phyloP scores from a whole-genome alignment of 2,797 vertebrate genomes.

The Lateolabrax maculatus region DNA sequence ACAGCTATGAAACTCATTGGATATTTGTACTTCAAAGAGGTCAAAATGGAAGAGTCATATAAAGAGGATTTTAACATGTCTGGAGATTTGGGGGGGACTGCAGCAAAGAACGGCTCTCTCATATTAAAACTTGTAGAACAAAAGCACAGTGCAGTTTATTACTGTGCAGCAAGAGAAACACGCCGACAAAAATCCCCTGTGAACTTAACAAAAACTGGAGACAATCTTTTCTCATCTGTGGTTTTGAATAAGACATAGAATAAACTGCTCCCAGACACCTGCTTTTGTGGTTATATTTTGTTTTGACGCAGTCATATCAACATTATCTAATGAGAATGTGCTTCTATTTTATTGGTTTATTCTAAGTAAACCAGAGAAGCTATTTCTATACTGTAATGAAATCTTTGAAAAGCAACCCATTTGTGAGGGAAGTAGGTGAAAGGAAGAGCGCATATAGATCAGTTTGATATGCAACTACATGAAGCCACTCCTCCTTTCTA shows the following conservation, averaged over 20 bases:
- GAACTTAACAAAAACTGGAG: conserved; percentile 36
- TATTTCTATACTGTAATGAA: background rate
- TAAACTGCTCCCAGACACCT: conserved; percentile 29
- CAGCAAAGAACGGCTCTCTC: conserved; percentile 25
- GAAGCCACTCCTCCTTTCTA: conserved; percentile 14
- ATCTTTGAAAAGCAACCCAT: background rate
- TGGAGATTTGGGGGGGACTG: conserved; percentile 19
- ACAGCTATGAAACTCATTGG: conserved; percentile 46
- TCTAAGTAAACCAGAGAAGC: background rate
- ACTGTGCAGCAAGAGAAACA: conserved; percentile 37
- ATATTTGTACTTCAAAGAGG: background rate
- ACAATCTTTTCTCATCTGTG: background rate
- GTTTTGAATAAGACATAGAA: conserved; percentile 7
- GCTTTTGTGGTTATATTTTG: conserved; percentile 29
- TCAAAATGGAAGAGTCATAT: background rate
- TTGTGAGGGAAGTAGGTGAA: background rate
- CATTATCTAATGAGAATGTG: background rate
- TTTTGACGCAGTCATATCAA: background rate
- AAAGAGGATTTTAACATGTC: background rate
- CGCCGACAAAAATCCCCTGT: background rate
- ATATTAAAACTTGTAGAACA: background rate
- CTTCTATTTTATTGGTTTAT: background rate
- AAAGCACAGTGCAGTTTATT: conserved; percentile 36
- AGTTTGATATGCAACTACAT: background rate
- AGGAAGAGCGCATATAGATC: background rate